These are phyloP conservation scores for Euwallacea similis DNA, from an alignment of 1,140 invertebrate genomes.

Conservation along the genomic window DNA sequence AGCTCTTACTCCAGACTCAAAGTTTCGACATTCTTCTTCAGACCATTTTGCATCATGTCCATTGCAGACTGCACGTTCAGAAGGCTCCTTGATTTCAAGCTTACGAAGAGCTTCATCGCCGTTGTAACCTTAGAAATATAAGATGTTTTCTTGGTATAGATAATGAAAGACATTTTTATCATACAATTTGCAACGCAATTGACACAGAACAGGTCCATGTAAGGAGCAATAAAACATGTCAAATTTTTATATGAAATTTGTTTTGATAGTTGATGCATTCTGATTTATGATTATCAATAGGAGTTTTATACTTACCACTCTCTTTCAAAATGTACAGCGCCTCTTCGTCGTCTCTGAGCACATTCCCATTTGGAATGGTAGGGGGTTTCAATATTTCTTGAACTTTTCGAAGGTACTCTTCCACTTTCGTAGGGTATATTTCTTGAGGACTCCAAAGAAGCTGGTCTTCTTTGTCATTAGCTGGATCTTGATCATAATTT, in stretches of 20 bases:
- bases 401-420: conserved; percentile 79
- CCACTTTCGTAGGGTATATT: conserved; percentile 73
- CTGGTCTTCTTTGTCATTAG: conserved; percentile 96
- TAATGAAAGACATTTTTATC: not conserved
- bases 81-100: conserved; percentile 76
- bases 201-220: too few species aligned
- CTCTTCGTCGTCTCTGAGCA: conserved; percentile 92
- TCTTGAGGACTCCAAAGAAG: conserved; percentile 88
- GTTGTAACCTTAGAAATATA: conserved; percentile 67
- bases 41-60: conserved; percentile 83
- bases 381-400: conserved; percentile 58
- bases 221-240: too few species aligned
- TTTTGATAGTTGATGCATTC: not conserved
- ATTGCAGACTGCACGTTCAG: conserved; percentile 63
- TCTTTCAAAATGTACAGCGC: conserved; percentile 89
- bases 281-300: not conserved
- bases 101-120: conserved; percentile 87
- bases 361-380: conserved; percentile 72
- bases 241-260: too few species aligned
- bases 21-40: conserved; percentile 95
- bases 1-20: conserved; percentile 89
- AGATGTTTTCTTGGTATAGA: too few species aligned
- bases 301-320: conserved; percentile 61
- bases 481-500: conserved; percentile 83
- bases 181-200: not conserved